Evolutionary conservation across 92 coral and sea anemone genomes (phyloP).

Genomic region (Parazoanthus atlanticus): DNA sequence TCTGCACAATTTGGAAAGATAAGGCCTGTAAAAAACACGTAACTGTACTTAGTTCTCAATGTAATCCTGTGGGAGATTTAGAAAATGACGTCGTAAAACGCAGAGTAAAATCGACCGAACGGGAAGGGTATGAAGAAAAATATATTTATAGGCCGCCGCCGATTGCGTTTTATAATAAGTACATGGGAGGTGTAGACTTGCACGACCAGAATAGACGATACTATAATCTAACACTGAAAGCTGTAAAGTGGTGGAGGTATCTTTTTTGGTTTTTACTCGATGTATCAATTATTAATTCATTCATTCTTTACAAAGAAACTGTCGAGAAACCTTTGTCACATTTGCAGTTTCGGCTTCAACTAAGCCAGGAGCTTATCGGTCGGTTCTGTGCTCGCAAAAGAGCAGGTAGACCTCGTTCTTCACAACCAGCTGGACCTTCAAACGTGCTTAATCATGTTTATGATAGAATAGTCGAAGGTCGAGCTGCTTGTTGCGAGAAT

Average conservation of each 20-base stretch:
- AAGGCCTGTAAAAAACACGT: slow-evolving; percentile 27
- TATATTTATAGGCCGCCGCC: slow-evolving; percentile 40
- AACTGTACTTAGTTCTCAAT: slow-evolving; percentile 4
- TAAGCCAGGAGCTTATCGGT: slow-evolving; percentile 34
- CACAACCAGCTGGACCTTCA: slow-evolving; percentile 8
- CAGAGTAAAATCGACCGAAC: slow-evolving; percentile 32
- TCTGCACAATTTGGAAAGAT: slow-evolving; percentile 21
- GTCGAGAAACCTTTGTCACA: background rate
- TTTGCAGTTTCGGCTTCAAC: slow-evolving; percentile 28
- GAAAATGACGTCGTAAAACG: slow-evolving; percentile 32
- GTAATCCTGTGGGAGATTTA: slow-evolving; percentile 35
- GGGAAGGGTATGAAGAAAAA: slow-evolving; percentile 34
- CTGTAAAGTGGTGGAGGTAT: slow-evolving; percentile 29
- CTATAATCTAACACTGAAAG: slow-evolving; percentile 24
- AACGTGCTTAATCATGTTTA: slow-evolving; percentile 14
- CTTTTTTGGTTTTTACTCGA: slow-evolving; percentile 23
- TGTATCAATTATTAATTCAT: slow-evolving; percentile 23
- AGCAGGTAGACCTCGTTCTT: slow-evolving; percentile 30
- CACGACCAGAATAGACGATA: slow-evolving; percentile 30
- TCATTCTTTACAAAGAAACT: slow-evolving; percentile 13
- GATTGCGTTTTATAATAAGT: slow-evolving; percentile 39
- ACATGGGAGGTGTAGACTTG: slow-evolving; percentile 44
- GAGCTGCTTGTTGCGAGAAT: slow-evolving; percentile 15
- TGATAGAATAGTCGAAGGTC: slow-evolving; percentile 19
- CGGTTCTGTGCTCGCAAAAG: slow-evolving; percentile 34